These are phyloP conservation scores for Craniophora ligustri DNA, from an alignment of 2,888 invertebrate genomes.

Conservation along the genomic window DNA sequence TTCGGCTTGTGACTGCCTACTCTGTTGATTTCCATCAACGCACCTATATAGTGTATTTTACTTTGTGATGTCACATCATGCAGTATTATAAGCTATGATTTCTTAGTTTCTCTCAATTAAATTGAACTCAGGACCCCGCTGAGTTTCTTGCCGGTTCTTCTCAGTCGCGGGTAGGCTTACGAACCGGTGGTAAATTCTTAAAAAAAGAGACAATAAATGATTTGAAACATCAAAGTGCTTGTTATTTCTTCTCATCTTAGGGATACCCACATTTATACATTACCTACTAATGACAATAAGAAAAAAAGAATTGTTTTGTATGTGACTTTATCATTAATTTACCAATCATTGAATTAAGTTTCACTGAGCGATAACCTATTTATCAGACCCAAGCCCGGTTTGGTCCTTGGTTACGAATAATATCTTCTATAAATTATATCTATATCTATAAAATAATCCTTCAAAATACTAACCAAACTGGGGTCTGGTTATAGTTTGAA, in stretches of 20 bases:
- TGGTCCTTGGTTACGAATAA: background rate
- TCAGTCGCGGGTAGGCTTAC: slow-evolving; percentile 42
- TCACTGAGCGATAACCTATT: background rate
- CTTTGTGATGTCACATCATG: background rate
- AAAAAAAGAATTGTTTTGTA: too few relatives aligned
- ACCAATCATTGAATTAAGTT: too few relatives aligned
- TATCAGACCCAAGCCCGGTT: background rate
- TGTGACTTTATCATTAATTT: too few relatives aligned
- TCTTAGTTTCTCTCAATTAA: slow-evolving; percentile 1
- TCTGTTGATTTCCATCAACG: background rate
- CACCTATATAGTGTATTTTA: slow-evolving; percentile 1
- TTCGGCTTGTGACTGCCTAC: background rate
- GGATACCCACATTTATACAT: slow-evolving; percentile 5
- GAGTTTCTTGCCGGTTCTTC: slow-evolving; percentile 52
- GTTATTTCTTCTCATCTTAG: slow-evolving; percentile 14
- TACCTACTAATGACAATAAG: too few relatives aligned
- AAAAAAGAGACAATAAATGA: slow-evolving; percentile 16
- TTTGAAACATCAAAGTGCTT: background rate
- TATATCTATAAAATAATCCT: too few relatives aligned
- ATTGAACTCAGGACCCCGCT: slow-evolving; percentile 26
- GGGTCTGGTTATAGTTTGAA: too few relatives aligned
- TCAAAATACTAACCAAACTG: too few relatives aligned
- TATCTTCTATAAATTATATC: too few relatives aligned
- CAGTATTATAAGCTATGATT: slow-evolving; percentile 1
- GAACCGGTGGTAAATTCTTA: slow-evolving; percentile 35